Evolutionary conservation across 1,140 invertebrate species (phyloP).

Genomic region (Drosophila sturtevanti): DNA sequence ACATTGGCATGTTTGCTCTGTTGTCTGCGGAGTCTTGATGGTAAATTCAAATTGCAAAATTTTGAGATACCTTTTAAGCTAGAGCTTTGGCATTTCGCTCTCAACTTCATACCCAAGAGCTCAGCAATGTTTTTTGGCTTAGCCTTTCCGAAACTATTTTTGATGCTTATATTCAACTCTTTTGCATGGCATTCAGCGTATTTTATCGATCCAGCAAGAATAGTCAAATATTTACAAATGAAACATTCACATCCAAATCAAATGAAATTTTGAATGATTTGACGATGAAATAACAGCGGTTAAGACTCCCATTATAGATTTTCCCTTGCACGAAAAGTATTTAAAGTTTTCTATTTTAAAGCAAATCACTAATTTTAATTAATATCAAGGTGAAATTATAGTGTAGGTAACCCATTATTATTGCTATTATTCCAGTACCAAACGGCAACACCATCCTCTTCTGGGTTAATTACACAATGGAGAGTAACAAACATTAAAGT

Average conservation of each 20-base stretch:
- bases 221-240: constrained; percentile 31
- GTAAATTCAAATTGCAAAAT: constrained; percentile 32
- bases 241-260: constrained; percentile 41
- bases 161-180: constrained; percentile 29
- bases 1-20: constrained; percentile 8
- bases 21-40: neutral
- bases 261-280: constrained; percentile 4
- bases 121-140: constrained; percentile 10
- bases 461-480: constrained; percentile 37
- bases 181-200: constrained; percentile 18
- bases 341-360: neutral
- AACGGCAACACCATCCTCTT: neutral
- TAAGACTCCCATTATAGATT: neutral
- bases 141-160: constrained; percentile 14
- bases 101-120: neutral
- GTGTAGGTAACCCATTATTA: constrained; percentile 4
- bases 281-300: neutral
- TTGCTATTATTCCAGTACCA: constrained; percentile 18
- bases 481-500: constrained; percentile 44
- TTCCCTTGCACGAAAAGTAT: too few species aligned
- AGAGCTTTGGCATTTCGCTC: constrained; percentile 5
- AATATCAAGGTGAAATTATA: constrained; percentile 32
- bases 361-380: constrained; percentile 21
- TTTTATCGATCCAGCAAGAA: constrained; percentile 37
- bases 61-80: constrained; percentile 11